Evolutionary conservation across 1,140 invertebrate species (phyloP).

Genomic region (Leucophenga varia): DNA sequence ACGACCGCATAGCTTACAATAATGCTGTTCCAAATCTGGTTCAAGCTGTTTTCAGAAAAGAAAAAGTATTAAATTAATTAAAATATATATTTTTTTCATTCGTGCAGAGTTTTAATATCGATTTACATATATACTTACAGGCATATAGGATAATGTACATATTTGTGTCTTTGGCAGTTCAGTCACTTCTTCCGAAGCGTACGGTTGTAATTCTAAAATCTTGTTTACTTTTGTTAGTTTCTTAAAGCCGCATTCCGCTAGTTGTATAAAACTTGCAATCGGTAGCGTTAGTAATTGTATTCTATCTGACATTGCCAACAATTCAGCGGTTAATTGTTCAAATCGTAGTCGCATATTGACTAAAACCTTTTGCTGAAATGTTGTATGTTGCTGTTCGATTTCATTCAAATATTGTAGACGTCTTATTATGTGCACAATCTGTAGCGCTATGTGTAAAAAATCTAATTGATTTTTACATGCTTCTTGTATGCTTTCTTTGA

Average conservation of each 20-base stretch:
- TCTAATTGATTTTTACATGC: conserved; percentile 13
- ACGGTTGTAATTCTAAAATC: too few relatives aligned
- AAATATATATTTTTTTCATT: not conserved
- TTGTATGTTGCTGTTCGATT: not conserved
- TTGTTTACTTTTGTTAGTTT: too few relatives aligned
- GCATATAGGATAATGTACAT: conserved; percentile 3
- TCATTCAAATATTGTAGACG: conserved; percentile 26
- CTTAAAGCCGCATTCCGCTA: too few relatives aligned
- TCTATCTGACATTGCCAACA: not conserved
- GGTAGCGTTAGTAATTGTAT: too few relatives aligned
- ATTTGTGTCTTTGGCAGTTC: not conserved
- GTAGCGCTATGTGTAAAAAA: conserved; percentile 24
- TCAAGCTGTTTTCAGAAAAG: conserved; percentile 16
- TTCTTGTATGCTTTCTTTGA: not conserved
- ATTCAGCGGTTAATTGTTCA: not conserved
- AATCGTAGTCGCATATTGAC: not conserved
- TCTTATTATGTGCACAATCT: conserved; percentile 32
- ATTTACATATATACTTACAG: conserved; percentile 5
- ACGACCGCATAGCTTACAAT: conserved; percentile 30
- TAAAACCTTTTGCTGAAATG: not conserved
- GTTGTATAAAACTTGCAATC: too few relatives aligned
- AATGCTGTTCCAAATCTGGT: conserved; percentile 22
- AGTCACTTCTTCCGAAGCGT: too few relatives aligned
- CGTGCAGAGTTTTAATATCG: too few relatives aligned
- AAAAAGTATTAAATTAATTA: not conserved